Evolutionary conservation across 35 echinoderm and acorn worm species (phyloP), one percentile per base, ranked within the genome.

Genomic region (Apostichopus japonicus): DNA sequence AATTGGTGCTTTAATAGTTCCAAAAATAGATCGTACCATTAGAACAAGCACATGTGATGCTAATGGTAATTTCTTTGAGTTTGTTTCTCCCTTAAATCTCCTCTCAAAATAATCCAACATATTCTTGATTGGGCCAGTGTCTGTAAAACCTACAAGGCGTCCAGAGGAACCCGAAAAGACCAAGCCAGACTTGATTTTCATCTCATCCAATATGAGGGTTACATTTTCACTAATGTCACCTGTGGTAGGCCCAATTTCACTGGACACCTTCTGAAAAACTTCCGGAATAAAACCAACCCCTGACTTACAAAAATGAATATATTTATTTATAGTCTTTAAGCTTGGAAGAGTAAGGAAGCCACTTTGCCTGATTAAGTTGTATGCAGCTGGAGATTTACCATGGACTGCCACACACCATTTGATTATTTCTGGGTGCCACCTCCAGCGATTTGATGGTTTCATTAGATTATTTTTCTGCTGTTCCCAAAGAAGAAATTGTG

Each of bases 131-230:
- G 54, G 16, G 53, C 92, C 92, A 73, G 86, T 56, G 54, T 93
- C 92, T 13, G 83, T 44, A 23, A 86, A 93, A 5, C 92, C 92
- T 6, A 93, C 65, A 6, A 93, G 53, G 25, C 72, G 10, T 7
- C 92, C 82, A 62, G 7, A 51, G 10, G 55, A 72, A 5, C 24
- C 75, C 7, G 92, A 86, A 51, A 72, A 92, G 13, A 72, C 83
- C 25, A 86, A 24, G 21, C 92, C 92, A 0, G 57, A 14, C 55
- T 93, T 93, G 0, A 93, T n/a, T 23, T 93, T 93, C 92, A 86
- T 93, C 53, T 93, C 92, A 86, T 93, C 92, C 53, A 86, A 72
- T 8, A 93, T 72, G 24, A 93, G 63, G 10, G 92, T 51, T 1
- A 93, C 92, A 25, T 24, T 93, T 27, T 87, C 16, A 67, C 61